Conservation (phyloP, 2,888 invertebrate genomes). For the Penaeus monodon region DNA sequence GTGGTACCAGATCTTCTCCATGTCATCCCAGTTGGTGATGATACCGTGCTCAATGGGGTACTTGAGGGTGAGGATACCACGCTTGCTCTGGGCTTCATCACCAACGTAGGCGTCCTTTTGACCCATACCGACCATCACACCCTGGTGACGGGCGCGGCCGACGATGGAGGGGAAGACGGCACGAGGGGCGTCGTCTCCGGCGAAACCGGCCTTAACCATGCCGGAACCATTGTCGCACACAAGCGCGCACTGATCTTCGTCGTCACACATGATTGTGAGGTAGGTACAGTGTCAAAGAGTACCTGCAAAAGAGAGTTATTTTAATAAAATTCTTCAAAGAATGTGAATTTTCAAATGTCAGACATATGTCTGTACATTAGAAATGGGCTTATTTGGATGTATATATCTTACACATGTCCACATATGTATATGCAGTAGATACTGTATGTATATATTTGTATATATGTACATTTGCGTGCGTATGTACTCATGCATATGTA, state of each 20-base stretch:
- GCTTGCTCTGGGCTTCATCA: conserved; percentile 65
- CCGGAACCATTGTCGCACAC: conserved; percentile 44
- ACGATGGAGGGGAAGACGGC: conserved; percentile 56
- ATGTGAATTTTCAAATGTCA: no score
- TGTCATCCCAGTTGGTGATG: conserved; percentile 94
- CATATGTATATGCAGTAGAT: no score
- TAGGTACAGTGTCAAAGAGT: no score
- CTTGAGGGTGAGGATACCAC: conserved; percentile 65
- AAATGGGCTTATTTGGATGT: no score
- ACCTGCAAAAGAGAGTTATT: no score
- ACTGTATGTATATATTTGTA: no score
- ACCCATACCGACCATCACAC: conserved; percentile 59
- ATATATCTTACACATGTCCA: no score
- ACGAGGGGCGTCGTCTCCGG: conserved; percentile 56
- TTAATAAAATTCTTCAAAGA: no score
- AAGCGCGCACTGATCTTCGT: conserved; percentile 8
- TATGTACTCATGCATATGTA: no score
- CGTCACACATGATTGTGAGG: no score
- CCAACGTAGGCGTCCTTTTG: conserved; percentile 65
- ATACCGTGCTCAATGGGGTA: conserved; percentile 66
- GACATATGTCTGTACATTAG: no score
- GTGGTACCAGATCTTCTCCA: conserved; percentile 99
- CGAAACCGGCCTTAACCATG: conserved; percentile 59
- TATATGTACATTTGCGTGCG: no score
- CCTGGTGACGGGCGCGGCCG: conserved; percentile 59